These are phyloP conservation scores for Tachycineta bicolor DNA, from an alignment of 2,113 vertebrate species.

Conservation along the genomic window DNA sequence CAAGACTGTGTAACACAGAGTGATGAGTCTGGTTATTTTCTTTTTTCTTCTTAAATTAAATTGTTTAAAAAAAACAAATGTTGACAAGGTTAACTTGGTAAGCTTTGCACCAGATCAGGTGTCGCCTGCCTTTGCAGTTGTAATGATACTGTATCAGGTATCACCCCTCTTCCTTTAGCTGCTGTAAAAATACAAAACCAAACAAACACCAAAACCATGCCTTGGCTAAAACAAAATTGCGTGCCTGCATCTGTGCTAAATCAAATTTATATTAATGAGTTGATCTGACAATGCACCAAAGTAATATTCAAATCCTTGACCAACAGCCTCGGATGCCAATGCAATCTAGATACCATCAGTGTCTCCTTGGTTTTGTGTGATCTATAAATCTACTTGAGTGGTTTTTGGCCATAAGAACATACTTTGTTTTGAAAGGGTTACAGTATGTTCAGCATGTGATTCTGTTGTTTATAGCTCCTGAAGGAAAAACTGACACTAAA, in stretches of 20 bases:
- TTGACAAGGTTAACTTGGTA: neutral
- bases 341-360: accelerated
- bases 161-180: neutral
- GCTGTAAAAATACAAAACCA: neutral
- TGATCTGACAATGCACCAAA: neutral
- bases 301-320: neutral
- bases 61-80: neutral
- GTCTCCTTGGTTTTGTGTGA: neutral
- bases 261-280: neutral
- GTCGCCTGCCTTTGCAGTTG: neutral
- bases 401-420: neutral
- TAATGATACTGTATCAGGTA: neutral
- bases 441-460: neutral
- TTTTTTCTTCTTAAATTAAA: neutral
- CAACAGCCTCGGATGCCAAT: neutral
- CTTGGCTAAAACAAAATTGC: neutral
- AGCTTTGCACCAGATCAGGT: neutral
- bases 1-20: neutral
- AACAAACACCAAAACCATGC: neutral
- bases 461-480: neutral
- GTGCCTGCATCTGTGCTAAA: neutral
- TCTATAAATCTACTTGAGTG: neutral
- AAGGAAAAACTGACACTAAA: neutral
- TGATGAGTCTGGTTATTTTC: neutral
- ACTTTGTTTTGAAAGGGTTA: neutral